phyloP scores from a whole-genome alignment of 2,888 invertebrate genomes.

The Stegana nigrithorax region DNA sequence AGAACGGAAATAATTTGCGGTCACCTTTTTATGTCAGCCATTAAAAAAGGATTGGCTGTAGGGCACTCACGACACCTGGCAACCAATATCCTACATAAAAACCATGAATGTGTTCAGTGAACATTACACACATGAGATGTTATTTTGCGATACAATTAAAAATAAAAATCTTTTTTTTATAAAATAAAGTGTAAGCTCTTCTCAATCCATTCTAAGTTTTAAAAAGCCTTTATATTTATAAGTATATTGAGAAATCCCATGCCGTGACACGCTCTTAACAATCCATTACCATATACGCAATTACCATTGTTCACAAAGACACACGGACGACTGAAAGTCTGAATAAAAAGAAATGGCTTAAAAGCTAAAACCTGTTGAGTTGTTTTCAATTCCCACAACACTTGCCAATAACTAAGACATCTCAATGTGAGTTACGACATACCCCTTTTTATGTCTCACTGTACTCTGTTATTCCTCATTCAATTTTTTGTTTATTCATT shows the following conservation, averaged over 20 bases:
- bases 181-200: constrained; percentile 19
- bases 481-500: constrained; percentile 29
- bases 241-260: not conserved
- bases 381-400: constrained; percentile 67
- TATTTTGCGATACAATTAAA: constrained; percentile 52
- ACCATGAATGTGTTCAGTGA: too few species aligned
- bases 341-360: constrained; percentile 48
- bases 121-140: constrained; percentile 28
- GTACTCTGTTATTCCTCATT: constrained; percentile 14
- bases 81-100: not conserved
- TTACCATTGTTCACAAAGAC: constrained; percentile 4
- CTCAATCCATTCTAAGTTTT: too few species aligned
- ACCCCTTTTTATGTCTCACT: constrained; percentile 8
- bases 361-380: constrained; percentile 69
- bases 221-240: not conserved
- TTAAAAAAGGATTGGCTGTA: constrained; percentile 4
- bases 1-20: constrained; percentile 36
- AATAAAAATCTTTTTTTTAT: not conserved
- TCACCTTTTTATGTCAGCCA: constrained; percentile 38
- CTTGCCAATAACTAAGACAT: constrained; percentile 60
- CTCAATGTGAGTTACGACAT: not conserved
- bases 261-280: constrained; percentile 10
- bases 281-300: constrained; percentile 52
- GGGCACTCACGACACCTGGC: not conserved
- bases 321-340: too few species aligned